Evolutionary conservation across 2,113 vertebrate genomes (phyloP).

Genomic region (Aegithalos caudatus): DNA sequence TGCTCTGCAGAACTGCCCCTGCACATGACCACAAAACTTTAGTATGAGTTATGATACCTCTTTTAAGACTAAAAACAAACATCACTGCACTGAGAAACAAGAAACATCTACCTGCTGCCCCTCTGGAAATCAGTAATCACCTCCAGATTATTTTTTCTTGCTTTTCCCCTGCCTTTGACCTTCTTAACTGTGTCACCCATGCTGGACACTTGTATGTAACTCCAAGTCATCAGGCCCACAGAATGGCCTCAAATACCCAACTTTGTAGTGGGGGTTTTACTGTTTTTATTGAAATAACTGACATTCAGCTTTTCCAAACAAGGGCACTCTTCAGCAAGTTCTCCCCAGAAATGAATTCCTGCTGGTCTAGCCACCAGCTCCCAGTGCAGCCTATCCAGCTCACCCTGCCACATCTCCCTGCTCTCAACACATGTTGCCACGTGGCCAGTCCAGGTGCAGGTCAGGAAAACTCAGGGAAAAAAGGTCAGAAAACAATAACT

Average conservation of each 20-base stretch:
- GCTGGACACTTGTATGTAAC: background rate
- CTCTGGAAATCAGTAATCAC: background rate
- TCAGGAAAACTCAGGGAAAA: background rate
- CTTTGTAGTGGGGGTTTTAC: background rate
- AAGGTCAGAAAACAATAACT: background rate
- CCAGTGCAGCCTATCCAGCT: background rate
- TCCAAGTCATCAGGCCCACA: background rate
- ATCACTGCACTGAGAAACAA: background rate
- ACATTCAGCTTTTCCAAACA: background rate
- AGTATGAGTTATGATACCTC: background rate
- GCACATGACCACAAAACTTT: background rate
- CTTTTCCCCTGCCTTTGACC: background rate
- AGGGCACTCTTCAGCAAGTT: background rate
- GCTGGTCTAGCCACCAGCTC: background rate
- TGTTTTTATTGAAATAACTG: background rate
- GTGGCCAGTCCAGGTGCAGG: background rate
- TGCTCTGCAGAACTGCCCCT: background rate
- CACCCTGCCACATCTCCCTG: rapidly evolving
- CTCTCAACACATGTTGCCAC: background rate
- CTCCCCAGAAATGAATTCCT: background rate
- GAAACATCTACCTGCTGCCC: background rate
- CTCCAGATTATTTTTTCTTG: background rate
- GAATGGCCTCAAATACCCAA: background rate
- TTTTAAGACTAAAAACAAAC: background rate
- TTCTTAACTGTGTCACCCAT: background rate